phyloP scores from a whole-genome alignment of 2,888 invertebrate species.

The Phyto melanocephala region DNA sequence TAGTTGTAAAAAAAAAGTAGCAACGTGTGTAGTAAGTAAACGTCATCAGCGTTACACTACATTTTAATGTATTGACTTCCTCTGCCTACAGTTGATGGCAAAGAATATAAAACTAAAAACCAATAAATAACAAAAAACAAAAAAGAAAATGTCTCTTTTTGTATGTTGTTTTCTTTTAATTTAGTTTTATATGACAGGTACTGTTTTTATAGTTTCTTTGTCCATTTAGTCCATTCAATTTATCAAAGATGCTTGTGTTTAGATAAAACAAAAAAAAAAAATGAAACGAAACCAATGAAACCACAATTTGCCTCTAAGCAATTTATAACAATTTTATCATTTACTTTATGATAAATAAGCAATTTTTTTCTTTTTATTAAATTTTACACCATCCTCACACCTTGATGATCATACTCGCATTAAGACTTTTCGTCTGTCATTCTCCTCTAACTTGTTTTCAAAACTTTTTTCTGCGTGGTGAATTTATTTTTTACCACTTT shows the following conservation, averaged over 20 bases:
- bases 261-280: constrained; percentile 29
- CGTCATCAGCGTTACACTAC: neutral
- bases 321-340: constrained; percentile 63
- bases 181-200: constrained; percentile 43
- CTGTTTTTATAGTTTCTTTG: neutral
- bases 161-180: neutral
- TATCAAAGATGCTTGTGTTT: constrained; percentile 59
- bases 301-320: constrained; percentile 43
- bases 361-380: constrained; percentile 23
- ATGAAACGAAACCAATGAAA: constrained; percentile 3
- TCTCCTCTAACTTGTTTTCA: neutral
- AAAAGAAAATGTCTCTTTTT: neutral
- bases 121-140: too few relatives aligned
- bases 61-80: constrained; percentile 17
- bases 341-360: constrained; percentile 62
- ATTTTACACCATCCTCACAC: constrained; percentile 31
- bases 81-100: neutral
- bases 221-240: constrained; percentile 6
- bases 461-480: neutral
- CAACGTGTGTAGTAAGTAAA: constrained; percentile 3
- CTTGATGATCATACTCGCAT: constrained; percentile 3
- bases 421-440: constrained; percentile 10
- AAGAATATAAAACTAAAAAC: neutral
- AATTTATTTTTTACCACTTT: neutral
- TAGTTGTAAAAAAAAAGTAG: constrained; percentile 43